Base-by-base conservation (phyloP, 2,888 invertebrate species). In the Tinea semifulvella region DNA sequence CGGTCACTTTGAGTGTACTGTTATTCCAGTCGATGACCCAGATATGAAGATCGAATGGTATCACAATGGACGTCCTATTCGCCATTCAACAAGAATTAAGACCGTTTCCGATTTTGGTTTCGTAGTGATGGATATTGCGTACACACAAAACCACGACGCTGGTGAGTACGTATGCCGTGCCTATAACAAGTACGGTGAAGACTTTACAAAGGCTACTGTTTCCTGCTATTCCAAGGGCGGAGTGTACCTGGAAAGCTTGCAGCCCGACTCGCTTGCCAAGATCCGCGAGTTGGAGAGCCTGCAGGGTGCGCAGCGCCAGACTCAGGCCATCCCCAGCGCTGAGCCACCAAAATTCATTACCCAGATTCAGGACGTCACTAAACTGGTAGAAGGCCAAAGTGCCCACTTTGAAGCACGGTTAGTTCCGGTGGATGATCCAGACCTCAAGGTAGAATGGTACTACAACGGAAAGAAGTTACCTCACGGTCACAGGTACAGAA, bases 11-110 rank as follows among this genome's bases (percentile, higher is more conserved):
- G 97, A 98, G 76, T 96, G 96, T 62, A 95, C 94, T 2, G 84
- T 98, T 40, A 87, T 94, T 13, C 98, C 98, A 2, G 92, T 96
- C 5, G 95, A 95, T 50, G 98, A 98, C 72, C 96, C 96, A 2
- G 88, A 92, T 35, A 88, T 98, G 75, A 91, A 91, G 63, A 94
- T 96, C 17, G 97, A 98, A 77, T 98, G 98, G 98, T 97, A 92
- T 79, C 94, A 94, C 61, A 95, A 99, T 65, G 96, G 94, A 3
- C 85, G 92, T 59, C 92, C 94, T 1, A 73, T 99, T 53, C 86
- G 92, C 46, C 93, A 95, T 62, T 92, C 94, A 2, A 92, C 91
- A 16, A 86, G 97, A 51, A 94, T 96, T 58, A 96, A 96, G 73
- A 92, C 92, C 49, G 93, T 97, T 1, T 94, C 94, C 38, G 97